A percentile compares a stretch with the other conserved stretches of the same genome.
These are phyloP conservation scores for Homarus gammarus DNA, from an alignment of 2,888 invertebrate species.

Conservation along the genomic window DNA sequence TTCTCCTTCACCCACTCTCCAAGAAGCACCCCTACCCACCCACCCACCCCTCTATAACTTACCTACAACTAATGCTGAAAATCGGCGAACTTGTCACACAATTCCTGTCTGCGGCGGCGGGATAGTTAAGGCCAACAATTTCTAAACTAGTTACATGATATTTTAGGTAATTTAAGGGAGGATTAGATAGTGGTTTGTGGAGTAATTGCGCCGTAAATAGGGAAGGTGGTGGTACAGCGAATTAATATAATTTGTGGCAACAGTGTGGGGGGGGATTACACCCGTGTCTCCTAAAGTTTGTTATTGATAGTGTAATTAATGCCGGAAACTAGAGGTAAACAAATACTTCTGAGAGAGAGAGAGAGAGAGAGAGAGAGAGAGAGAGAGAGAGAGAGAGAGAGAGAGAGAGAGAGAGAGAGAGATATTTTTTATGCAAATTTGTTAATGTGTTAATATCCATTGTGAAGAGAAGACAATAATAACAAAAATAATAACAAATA, in stretches of 20 bases:
- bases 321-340: not conserved
- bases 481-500: no score
- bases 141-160: slow-evolving; percentile 41
- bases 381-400: not conserved
- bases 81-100: slow-evolving; percentile 46
- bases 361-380: not conserved
- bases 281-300: slow-evolving; percentile 6
- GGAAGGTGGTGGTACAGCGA: slow-evolving; percentile 7
- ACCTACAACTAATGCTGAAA: slow-evolving; percentile 16
- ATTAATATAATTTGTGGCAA: slow-evolving; percentile 20
- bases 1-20: not conserved
- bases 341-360: not conserved
- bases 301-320: not conserved
- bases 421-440: no score
- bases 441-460: no score
- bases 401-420: not conserved
- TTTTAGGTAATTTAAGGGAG: slow-evolving; percentile 43
- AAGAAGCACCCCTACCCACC: not conserved
- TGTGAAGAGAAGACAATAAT: no score
- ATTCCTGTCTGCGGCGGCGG: slow-evolving; percentile 13
- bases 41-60: not conserved
- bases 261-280: slow-evolving; percentile 1
- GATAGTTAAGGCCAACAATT: slow-evolving; percentile 38
- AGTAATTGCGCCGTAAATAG: slow-evolving; percentile 51
- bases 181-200: slow-evolving; percentile 45